Base-by-base conservation (phyloP, 2,888 invertebrate species). In the Polietes domitor region DNA sequence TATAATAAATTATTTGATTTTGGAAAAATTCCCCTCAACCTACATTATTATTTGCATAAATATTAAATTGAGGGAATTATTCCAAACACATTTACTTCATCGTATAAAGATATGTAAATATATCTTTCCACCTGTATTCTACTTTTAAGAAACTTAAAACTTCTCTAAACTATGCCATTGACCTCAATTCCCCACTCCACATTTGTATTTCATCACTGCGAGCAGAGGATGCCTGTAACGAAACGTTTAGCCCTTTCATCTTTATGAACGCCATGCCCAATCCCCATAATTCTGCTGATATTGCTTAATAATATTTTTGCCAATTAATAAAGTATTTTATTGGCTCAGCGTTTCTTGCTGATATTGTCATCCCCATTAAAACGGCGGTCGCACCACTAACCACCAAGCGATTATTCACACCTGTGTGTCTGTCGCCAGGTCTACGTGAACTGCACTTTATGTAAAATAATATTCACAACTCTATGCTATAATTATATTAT, bases 401-500 rank as follows among this genome's bases (percentile, higher is more conserved):
- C 1, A 61, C 28, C 32, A 41, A 43, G 15, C 41, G 1, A 68
- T 65, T 41, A 65, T 43, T 68, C 68, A 68, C 68, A 68, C 68
- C 68, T 68, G 68, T 24, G 37, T 41, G 41, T 63, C 63, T 32
- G 4, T 1, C 2, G 55, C 2, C 37, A 17, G 10, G 6, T 65
- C 5, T 21, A 37, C 37, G 37, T 37, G 7, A 10, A 37, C 7
- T 65, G 41, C 37, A 19, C 21, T 65, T 19, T 37, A 32, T 65
- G 65, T 37, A 21, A 43, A 68, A 37, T 68, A 68, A 68, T 68
- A 41, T 68, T 43, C 68, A 43, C 68, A 43, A 1, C 68, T 43
- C 12, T 68, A 41, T 43, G 68, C 24, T 68, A 43, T 68, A 68
- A 68, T 68, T 68, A 21, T 68, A 43, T 28, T 65, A 41, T 41